Base-by-base conservation (phyloP, 1,140 invertebrate genomes). In the Caligus rogercresseyi region DNA sequence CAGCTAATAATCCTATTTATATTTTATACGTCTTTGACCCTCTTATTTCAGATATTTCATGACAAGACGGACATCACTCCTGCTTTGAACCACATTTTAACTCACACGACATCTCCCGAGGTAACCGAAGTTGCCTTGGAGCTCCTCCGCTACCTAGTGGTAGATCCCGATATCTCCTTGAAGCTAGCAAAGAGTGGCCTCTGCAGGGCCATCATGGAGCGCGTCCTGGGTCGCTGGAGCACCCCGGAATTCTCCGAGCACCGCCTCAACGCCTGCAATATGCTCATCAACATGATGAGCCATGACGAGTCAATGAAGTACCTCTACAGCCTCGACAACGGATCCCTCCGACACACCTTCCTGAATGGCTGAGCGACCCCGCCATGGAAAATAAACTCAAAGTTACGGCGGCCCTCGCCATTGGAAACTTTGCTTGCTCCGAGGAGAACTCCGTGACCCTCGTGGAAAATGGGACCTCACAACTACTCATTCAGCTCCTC, bases 351-450 rank as follows among this genome's bases (percentile, higher is more conserved):
- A 23, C n/a, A 56, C 20, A 56, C 15, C 3, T 56, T 56, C 14
- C 31, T 43, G 31, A 43, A 43, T 43, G 31, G 31, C 31, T 43
- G n/a, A n/a, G n/a, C 7, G 31, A 43, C n/a, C 18, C 14, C 21
- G 53, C 13, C 1, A 25, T 24, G 3, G 57, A 60, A 21, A 18
- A n/a, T 20, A 21, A 25, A 25, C 16, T 60, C 7, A 60, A 26
- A 25, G 26, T 43, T 14, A 31, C 57, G 14, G 57, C 24, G 18
- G 24, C 24, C 51, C 57, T 60, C 23, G 21, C 20, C 24, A 60
- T 60, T 3, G 57, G 57, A 1, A 60, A 60, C 57, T 60, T 60
- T 60, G 23, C 24, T 60, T 60, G 57, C n/a, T n/a, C 14, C 51
- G 26, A 43, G 18, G 26, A 60, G 24, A 25, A 60, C 51, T 60